Conservation (phyloP, 2,113 vertebrate genomes). For the Crotalus horridus region DNA sequence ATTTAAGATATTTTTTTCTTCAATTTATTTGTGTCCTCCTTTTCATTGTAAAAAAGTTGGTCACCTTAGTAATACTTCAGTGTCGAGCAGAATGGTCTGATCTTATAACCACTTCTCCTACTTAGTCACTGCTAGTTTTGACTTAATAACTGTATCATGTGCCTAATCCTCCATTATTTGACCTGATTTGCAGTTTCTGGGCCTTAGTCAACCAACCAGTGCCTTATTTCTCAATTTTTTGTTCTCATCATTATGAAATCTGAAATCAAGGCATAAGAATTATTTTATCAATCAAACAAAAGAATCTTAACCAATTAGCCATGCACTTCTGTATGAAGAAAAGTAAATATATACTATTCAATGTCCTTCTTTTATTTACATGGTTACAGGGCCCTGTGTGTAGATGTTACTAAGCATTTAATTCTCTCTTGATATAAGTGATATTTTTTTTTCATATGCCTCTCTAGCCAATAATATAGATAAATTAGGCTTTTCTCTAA, state of each 20-base stretch:
- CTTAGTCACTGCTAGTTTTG: not conserved
- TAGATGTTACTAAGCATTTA: not conserved
- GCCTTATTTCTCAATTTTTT: not conserved
- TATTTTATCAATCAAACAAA: not conserved
- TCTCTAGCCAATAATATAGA: not conserved
- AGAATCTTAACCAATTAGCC: not conserved
- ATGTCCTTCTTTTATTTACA: not conserved
- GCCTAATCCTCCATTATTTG: not conserved
- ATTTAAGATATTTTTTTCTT: too few relatives aligned
- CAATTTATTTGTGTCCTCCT: too few relatives aligned
- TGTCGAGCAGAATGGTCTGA: not conserved
- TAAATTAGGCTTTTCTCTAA: conserved; percentile 15
- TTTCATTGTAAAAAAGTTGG: too few relatives aligned
- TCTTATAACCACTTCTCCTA: not conserved
- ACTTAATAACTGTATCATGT: not conserved
- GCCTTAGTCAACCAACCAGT: not conserved
- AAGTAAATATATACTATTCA: not conserved
- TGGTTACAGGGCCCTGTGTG: not conserved
- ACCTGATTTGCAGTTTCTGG: not conserved
- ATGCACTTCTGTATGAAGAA: not conserved
- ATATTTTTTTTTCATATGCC: not conserved
- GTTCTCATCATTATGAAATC: not conserved
- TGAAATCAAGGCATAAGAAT: not conserved
- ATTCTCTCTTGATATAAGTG: not conserved
- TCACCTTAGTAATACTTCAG: not conserved